Evolutionary conservation across 2,797 vertebrate species (phyloP).

Genomic region (Alosa sapidissima): DNA sequence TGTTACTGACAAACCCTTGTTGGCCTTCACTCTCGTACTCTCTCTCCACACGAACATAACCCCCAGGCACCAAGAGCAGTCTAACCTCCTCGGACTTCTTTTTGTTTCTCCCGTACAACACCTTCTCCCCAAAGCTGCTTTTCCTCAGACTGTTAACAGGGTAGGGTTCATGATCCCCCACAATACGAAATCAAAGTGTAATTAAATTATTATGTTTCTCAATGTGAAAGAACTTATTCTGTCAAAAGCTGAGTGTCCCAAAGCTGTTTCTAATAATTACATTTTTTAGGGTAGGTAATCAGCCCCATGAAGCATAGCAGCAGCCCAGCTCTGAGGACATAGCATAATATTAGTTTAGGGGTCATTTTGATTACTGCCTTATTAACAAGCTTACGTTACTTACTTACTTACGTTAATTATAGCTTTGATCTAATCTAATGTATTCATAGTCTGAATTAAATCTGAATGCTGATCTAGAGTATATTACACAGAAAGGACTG

Average conservation of each 20-base stretch:
- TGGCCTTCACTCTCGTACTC: neutral
- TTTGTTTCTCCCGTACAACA: neutral
- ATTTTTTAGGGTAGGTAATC: neutral
- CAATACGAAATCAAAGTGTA: neutral
- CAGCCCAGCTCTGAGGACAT: neutral
- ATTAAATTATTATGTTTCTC: neutral
- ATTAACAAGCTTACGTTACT: neutral
- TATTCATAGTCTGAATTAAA: neutral
- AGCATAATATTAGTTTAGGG: neutral
- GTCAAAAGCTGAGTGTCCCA: neutral
- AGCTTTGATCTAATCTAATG: neutral
- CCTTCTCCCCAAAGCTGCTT: neutral
- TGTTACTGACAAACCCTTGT: neutral
- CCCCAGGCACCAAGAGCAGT: neutral
- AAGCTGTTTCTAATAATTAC: neutral
- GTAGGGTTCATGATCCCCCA: neutral
- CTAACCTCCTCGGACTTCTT: neutral
- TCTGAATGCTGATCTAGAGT: too few species aligned
- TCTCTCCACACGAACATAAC: too few species aligned
- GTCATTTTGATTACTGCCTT: neutral
- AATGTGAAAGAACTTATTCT: neutral
- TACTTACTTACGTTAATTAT: too few species aligned
- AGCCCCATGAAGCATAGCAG: neutral
- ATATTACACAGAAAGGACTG: neutral
- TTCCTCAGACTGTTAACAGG: neutral